Conservation (phyloP, 2,888 invertebrate genomes). For the Latheticus oryzae region DNA sequence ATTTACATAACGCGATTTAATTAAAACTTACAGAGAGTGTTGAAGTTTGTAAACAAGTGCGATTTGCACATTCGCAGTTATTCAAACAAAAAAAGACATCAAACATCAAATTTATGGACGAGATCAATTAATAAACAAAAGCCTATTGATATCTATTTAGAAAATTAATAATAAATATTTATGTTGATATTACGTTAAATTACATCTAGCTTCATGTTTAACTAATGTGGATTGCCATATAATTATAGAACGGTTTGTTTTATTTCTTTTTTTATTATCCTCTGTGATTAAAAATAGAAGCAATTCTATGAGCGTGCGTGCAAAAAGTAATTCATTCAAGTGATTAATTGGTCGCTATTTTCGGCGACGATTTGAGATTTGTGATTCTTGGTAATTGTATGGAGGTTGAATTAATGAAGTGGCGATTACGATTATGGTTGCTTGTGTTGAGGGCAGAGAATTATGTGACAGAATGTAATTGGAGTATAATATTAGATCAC, state of each 20-base stretch:
- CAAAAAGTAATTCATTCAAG: constrained; percentile 23
- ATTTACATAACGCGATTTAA: constrained; percentile 23
- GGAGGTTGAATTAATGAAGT: constrained; percentile 17
- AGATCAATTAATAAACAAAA: not conserved
- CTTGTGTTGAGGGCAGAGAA: no score
- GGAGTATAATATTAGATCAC: no score
- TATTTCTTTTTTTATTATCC: constrained; percentile 7
- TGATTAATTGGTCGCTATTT: constrained; percentile 24
- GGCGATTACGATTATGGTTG: not conserved
- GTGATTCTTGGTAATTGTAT: constrained; percentile 18
- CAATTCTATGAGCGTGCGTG: constrained; percentile 12
- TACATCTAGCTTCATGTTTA: no score
- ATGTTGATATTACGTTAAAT: no score
- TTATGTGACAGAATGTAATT: no score
- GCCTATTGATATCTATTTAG: constrained; percentile 4
- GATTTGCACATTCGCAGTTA: not conserved
- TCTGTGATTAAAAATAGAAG: constrained; percentile 19
- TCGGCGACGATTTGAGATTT: constrained; percentile 11
- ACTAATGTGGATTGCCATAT: no score
- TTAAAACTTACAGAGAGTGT: constrained; percentile 12
- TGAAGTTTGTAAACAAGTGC: constrained; percentile 8
- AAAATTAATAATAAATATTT: no score
- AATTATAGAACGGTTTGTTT: not conserved
- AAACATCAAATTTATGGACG: not conserved
- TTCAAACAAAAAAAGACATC: constrained; percentile 1